Base-by-base conservation (phyloP, 53 echinoderm and acorn worm species). In the Crossaster papposus region DNA sequence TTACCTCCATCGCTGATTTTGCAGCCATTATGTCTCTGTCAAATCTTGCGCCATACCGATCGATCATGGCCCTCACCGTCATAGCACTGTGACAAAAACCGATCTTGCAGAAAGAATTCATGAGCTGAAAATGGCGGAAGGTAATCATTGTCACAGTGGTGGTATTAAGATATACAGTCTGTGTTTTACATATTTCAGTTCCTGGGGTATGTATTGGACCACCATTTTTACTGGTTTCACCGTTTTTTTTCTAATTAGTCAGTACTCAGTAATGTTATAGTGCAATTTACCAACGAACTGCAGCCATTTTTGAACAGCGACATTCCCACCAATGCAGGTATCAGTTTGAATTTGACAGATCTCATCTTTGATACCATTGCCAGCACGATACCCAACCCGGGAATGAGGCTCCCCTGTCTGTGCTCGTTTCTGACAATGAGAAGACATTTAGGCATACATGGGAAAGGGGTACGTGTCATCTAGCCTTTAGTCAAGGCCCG, bases 301-400 rank as follows among this genome's bases (percentile, higher is more conserved):
- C 75, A 75, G 2, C 75, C 75, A 75, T 35, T 34, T 22, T 75
- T 75, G 36, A 36, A 75, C 35, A 75, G 6, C 36, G 75, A 75
- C 75, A 75, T 75, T 15, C 75, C 36, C 3, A 75, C 7, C 75
- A 75, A 4, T 8, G 75, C 4, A 1, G 75, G 75, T 35, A 75
- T 75, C 2, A 75, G 33, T 17, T 33, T 75, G 75, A 75, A 75
- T 31, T 75, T 75, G 31, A 8, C 1, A 2, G 34, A 34, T 17
- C 75, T 28, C 75, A 75, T 75, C 75, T 75, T 75, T 36, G 35
- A 32, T 11, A 75, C 36, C 75, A 75, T 75, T 12, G 75, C 28
- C 0, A 75, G 75, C 2, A 75, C 75, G 2, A 35, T 2, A 31
- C 35, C 75, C 34, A 75, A 4, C 7, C 75, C 75, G 10, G 36